These are phyloP conservation scores for Macaria liturata DNA, from an alignment of 2,888 invertebrate genomes.

Conservation along the genomic window DNA sequence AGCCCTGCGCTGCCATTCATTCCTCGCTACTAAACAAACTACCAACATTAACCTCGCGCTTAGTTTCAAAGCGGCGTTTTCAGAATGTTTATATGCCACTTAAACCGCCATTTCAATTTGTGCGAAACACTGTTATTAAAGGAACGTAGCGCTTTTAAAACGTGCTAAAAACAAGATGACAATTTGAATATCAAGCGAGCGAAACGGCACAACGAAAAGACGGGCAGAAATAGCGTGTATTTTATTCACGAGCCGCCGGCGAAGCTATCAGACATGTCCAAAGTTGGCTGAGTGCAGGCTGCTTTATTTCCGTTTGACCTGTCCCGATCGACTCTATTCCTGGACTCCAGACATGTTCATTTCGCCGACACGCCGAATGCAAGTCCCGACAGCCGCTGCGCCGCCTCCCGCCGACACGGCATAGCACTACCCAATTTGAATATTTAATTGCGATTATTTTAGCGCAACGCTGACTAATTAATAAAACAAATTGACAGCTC, in stretches of 20 bases:
- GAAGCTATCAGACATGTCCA: constrained; percentile 76
- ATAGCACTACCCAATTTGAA: constrained; percentile 77
- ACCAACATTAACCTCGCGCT: constrained; percentile 36
- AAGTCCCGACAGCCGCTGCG: constrained; percentile 66
- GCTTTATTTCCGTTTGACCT: constrained; percentile 81
- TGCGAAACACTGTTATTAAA: constrained; percentile 18
- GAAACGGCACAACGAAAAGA: constrained; percentile 48
- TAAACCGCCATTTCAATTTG: constrained; percentile 17
- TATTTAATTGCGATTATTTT: constrained; percentile 74
- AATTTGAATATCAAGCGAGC: constrained; percentile 42
- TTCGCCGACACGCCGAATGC: constrained; percentile 73
- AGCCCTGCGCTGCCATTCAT: constrained; percentile 47
- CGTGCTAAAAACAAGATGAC: constrained; percentile 26
- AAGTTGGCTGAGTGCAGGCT: constrained; percentile 75
- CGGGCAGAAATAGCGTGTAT: constrained; percentile 62
- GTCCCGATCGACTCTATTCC: constrained; percentile 75
- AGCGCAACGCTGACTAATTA: constrained; percentile 62
- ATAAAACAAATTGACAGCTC: constrained; percentile 66
- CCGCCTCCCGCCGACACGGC: constrained; percentile 68
- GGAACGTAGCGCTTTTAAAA: constrained; percentile 18
- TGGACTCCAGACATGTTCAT: constrained; percentile 74
- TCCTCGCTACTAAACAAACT: constrained; percentile 40
- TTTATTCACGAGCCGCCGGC: constrained; percentile 73
- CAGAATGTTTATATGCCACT: constrained; percentile 23
- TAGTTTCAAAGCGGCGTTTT: constrained; percentile 25